Evolutionary conservation across 2,888 invertebrate genomes (phyloP).

Genomic region (Hesperia comma): DNA sequence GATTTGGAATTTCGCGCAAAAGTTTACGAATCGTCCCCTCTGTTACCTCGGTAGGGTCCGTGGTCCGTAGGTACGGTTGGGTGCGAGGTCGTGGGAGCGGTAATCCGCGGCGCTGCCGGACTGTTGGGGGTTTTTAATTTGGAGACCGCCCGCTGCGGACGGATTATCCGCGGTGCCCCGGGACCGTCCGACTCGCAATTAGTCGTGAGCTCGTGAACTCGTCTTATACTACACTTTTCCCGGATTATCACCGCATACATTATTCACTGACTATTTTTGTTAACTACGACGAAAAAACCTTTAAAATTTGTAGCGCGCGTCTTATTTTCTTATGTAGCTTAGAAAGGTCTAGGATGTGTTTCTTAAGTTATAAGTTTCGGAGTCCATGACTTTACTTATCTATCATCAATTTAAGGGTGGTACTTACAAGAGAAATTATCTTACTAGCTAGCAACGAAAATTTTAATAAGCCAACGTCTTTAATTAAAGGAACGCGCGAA

Average conservation of each 20-base stretch:
- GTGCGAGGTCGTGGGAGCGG: conserved; percentile 58
- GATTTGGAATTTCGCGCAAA: conserved; percentile 71
- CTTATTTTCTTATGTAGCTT: conserved; percentile 18
- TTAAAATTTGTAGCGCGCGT: conserved; percentile 36
- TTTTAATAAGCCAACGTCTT: no score
- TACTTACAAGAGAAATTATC: no score
- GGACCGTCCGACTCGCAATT: conserved; percentile 69
- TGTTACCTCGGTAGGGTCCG: conserved; percentile 58
- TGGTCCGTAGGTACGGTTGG: conserved; percentile 2
- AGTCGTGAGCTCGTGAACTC: conserved; percentile 53
- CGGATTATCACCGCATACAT: conserved; percentile 40
- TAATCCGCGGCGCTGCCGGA: conserved; percentile 69
- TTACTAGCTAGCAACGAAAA: no score
- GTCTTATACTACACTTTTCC: conserved; percentile 15
- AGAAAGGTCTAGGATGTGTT: background rate
- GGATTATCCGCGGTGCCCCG: conserved; percentile 66
- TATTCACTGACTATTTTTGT: conserved; percentile 41
- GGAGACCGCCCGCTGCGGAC: conserved; percentile 77
- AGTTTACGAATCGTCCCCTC: conserved; percentile 67
- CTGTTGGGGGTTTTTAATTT: conserved; percentile 80
- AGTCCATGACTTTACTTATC: no score
- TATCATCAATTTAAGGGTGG: no score
- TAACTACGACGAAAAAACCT: conserved; percentile 37
- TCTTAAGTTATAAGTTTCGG: no score
- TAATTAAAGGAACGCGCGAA: no score